These are phyloP conservation scores for Mylabris phalerata DNA, from an alignment of 1,140 invertebrate species.

Conservation along the genomic window DNA sequence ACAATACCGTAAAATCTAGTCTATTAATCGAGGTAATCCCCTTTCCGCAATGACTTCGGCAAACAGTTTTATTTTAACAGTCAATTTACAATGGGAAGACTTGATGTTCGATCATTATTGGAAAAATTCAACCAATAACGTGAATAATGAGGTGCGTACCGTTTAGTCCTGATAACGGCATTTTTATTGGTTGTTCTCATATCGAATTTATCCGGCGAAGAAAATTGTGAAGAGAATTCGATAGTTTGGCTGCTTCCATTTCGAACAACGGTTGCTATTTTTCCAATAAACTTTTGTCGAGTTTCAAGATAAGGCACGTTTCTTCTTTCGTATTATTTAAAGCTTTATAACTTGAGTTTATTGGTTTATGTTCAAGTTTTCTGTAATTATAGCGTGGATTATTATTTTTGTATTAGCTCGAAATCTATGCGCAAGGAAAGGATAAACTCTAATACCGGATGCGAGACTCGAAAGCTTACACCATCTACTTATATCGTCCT, in stretches of 20 bases:
- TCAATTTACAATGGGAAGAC: background rate
- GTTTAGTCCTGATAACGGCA: slow-evolving; percentile 21
- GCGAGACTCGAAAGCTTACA: no score
- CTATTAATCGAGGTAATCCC: slow-evolving; percentile 12
- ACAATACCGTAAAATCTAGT: slow-evolving; percentile 6
- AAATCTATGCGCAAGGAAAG: no score
- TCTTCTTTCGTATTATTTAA: slow-evolving; percentile 6
- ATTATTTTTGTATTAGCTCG: background rate
- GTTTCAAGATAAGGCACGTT: slow-evolving; percentile 14
- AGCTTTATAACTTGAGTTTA: slow-evolving; percentile 6
- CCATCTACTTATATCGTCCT: background rate
- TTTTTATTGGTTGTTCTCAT: slow-evolving; percentile 12
- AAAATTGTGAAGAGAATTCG: background rate
- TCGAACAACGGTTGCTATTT: background rate
- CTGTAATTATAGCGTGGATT: slow-evolving; percentile 4
- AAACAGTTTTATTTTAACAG: slow-evolving; percentile 16
- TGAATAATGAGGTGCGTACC: slow-evolving; percentile 18
- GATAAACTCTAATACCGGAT: no score
- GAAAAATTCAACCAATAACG: slow-evolving; percentile 18
- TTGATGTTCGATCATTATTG: slow-evolving; percentile 1
- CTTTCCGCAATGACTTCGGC: slow-evolving; percentile 11
- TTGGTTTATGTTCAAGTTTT: slow-evolving; percentile 6
- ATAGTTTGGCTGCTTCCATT: background rate
- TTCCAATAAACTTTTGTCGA: background rate
- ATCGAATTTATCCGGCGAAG: background rate